Evolutionary conservation across 2,888 invertebrate genomes (phyloP), one percentile per base, ranked within the genome.

Genomic region (Brenthis hecate): DNA sequence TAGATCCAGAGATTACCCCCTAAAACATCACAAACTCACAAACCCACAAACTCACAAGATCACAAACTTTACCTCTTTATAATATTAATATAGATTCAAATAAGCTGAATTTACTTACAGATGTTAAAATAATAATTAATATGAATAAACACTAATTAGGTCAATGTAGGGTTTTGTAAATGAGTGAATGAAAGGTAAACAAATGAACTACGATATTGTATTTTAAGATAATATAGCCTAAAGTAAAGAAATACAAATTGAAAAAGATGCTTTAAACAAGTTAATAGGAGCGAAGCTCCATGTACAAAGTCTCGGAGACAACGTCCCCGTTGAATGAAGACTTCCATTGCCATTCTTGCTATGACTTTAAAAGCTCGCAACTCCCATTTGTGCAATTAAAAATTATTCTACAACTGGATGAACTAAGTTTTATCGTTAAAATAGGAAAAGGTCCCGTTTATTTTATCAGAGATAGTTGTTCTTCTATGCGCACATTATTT

Each of bases 311-410:
- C 55, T 64, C 16, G n/a, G 54, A 53, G 58, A 61, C 55, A 55
- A 54, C n/a, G 28, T 55, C 55, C 64, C 48, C 64, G 54, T 48
- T 64, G 64, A 66, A 60, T 64, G 56, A 56, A 56, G 36, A 61
- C 68, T 57, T 64, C 47, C 54, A 60, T 28, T 67, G 36, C 51
- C 62, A 62, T 65, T 70, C 61, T 69, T 56, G n/a, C 62, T 57
- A 55, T 63, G 62, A 57, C 54, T 66, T 61, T 56, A 63, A 56
- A 71, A 65, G 61, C 50, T 64, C 62, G 68, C 57, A 43, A 54
- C 48, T 55, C 54, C 65, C 68, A 71, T 71, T 71, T 68, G 70
- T 56, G 58, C 71, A 71, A 71, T 71, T 71, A 71, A 71, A 67
- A 68, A 71, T 68, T 68, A 71, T 62, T 60, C 64, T 70, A 14